These are phyloP conservation scores for Electrophaes corylata DNA, from an alignment of 2,888 invertebrate species.

Conservation along the genomic window DNA sequence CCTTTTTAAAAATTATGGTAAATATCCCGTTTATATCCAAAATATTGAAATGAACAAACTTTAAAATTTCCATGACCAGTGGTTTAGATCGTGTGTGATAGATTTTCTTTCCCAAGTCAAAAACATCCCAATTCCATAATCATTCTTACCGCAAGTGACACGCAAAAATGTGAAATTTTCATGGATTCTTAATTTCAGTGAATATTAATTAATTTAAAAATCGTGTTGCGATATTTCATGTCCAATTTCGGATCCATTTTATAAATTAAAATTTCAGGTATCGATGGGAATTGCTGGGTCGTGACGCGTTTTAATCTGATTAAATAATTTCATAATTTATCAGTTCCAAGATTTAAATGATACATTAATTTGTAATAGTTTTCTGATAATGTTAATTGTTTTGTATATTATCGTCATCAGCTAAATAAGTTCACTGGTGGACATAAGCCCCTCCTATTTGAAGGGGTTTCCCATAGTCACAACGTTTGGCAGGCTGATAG, in stretches of 20 bases:
- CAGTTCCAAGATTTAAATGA: slow-evolving; percentile 3
- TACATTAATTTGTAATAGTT: background rate
- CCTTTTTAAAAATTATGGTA: too few species aligned
- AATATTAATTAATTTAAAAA: background rate
- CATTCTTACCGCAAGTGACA: background rate
- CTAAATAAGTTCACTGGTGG: too few species aligned
- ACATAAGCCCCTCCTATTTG: too few species aligned
- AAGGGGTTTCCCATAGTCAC: too few species aligned
- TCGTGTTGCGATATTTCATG: slow-evolving; percentile 24
- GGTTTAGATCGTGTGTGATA: too few species aligned
- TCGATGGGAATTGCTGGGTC: slow-evolving; percentile 18
- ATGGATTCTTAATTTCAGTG: background rate
- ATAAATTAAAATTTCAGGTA: slow-evolving; percentile 24
- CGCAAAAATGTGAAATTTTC: background rate
- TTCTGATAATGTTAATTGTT: background rate
- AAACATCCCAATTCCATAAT: background rate
- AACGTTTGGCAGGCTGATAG: too few species aligned
- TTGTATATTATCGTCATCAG: background rate
- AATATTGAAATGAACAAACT: too few species aligned
- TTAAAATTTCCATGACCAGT: too few species aligned
- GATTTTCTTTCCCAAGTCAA: too few species aligned
- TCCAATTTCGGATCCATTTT: slow-evolving; percentile 23
- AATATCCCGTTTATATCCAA: too few species aligned
- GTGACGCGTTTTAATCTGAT: slow-evolving; percentile 20
- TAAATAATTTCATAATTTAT: slow-evolving; percentile 17